Evolutionary conservation across 2,797 vertebrate genomes (phyloP).

Genomic region (Sus cebifrons): DNA sequence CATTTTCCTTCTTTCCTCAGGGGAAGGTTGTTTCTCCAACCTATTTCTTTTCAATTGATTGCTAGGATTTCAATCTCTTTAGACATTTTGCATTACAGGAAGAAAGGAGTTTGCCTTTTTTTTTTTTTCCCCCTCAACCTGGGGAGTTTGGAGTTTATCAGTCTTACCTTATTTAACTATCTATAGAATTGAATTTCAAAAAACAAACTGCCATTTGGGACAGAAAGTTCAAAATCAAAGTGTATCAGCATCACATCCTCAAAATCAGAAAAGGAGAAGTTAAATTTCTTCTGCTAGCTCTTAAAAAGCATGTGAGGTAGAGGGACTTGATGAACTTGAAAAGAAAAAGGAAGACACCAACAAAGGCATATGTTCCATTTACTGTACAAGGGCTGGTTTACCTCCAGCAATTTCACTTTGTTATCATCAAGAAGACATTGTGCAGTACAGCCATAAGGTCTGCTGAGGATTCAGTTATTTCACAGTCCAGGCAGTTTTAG

Average conservation of each 20-base stretch:
- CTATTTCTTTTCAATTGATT: constrained; percentile 66
- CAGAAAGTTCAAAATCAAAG: constrained; percentile 49
- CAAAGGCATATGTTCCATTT: neutral
- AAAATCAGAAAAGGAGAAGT: neutral
- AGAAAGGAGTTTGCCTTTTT: neutral
- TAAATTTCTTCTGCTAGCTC: constrained; percentile 11
- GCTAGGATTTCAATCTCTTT: constrained; percentile 64
- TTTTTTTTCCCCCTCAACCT: constrained; percentile 31
- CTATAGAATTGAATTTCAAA: constrained; percentile 54
- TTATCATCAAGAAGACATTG: neutral
- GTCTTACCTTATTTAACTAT: neutral
- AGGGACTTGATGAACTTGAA: neutral
- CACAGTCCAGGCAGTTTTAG: neutral
- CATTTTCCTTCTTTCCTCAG: constrained; percentile 33
- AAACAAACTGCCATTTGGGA: constrained; percentile 54
- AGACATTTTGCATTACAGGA: constrained; percentile 54
- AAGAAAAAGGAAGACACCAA: neutral
- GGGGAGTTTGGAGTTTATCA: neutral
- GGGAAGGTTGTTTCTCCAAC: constrained; percentile 60
- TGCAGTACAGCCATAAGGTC: neutral
- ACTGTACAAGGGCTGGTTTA: neutral
- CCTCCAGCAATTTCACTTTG: neutral
- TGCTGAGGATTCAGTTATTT: constrained; percentile 45
- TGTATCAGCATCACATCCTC: neutral
- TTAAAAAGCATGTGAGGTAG: constrained; percentile 42